phyloP scores from a whole-genome alignment of 2,113 vertebrate genomes.

The Chamaetylas fuelleborni region DNA sequence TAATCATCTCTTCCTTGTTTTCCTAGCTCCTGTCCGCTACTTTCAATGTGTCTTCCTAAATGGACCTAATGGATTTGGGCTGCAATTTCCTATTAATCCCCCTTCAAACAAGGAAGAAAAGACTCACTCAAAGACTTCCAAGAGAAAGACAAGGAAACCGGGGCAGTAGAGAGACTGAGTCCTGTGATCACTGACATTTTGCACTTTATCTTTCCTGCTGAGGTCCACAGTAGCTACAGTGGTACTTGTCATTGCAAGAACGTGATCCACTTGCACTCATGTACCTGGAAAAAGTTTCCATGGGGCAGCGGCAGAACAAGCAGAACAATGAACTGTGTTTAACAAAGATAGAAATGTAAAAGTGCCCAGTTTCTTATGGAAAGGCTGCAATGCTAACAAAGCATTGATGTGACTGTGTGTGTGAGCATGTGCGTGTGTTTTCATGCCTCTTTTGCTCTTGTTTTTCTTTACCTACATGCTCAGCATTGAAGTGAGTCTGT shows the following conservation, averaged over 20 bases:
- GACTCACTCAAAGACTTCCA: constrained; percentile 56
- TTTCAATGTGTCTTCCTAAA: constrained; percentile 80
- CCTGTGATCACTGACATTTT: not conserved
- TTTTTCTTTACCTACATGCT: constrained; percentile 33
- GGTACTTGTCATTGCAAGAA: constrained; percentile 20
- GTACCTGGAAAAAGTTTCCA: constrained; percentile 11
- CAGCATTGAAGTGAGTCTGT: constrained; percentile 26
- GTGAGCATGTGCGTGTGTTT: not conserved
- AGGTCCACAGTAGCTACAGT: constrained; percentile 28
- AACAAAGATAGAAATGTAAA: constrained; percentile 2
- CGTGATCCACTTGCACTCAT: not conserved
- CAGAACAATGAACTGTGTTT: not conserved
- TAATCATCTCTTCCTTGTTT: constrained; percentile 29
- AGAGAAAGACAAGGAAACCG: constrained; percentile 60
- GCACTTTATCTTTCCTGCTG: constrained; percentile 52
- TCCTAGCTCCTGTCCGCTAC: constrained; percentile 76
- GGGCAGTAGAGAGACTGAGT: constrained; percentile 61
- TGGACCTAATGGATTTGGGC: constrained; percentile 75
- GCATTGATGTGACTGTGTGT: not conserved
- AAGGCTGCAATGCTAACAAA: constrained; percentile 36
- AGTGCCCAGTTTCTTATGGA: not conserved
- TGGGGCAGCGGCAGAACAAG: not conserved
- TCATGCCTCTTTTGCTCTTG: constrained; percentile 18
- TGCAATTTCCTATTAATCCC: constrained; percentile 71
- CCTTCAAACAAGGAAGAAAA: constrained; percentile 59